Base-by-base conservation (phyloP, 2,797 vertebrate genomes). In the Acropternis orthonyx region DNA sequence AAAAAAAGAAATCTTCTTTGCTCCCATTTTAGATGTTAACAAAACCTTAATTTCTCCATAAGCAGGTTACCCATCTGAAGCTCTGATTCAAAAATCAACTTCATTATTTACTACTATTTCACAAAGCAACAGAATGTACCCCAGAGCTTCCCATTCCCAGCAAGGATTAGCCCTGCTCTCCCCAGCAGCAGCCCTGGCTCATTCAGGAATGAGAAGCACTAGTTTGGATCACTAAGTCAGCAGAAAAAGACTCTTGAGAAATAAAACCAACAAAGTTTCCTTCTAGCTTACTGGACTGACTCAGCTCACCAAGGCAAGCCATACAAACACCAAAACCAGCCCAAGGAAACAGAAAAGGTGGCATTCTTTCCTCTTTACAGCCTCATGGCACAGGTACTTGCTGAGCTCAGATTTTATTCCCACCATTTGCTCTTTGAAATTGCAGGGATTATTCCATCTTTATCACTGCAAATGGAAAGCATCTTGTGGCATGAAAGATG, bases 381-480 rank as follows among this genome's bases (percentile, higher is more conserved):
- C 72, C 76, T 61, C 41, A 26, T 4, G 3, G 56, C 37, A 85
- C 37, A 74, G 36, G 61, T 30, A 54, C 54, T 95, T 94, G 76
- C 82, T 93, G 78, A 88, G 41, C 34, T 95, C 36, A 80, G 65
- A 74, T 83, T 91, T 93, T 83, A 88, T 72, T 36, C 34, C 68
- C 61, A 51, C 20, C 71, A 58, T 49, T 43, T 18, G 9, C 43
- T 92, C 58, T 77, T 69, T 65, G 68, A 89, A 89, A 89, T 61
- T 81, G 52, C 69, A 71, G 55, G 14, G 68, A 89, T 68, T 77
- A 87, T 62, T 69, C 43, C 51, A 62, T 58, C 68, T 88, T 91
- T 88, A 65, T 89, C 41, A 87, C 24, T 34, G 62, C 58, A 78
- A 92, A 95, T 1, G 54, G 76, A 68, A 91, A 77, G 73, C 5